phyloP scores from a whole-genome alignment of 1,140 invertebrate genomes.

The Achatina immaculata region DNA sequence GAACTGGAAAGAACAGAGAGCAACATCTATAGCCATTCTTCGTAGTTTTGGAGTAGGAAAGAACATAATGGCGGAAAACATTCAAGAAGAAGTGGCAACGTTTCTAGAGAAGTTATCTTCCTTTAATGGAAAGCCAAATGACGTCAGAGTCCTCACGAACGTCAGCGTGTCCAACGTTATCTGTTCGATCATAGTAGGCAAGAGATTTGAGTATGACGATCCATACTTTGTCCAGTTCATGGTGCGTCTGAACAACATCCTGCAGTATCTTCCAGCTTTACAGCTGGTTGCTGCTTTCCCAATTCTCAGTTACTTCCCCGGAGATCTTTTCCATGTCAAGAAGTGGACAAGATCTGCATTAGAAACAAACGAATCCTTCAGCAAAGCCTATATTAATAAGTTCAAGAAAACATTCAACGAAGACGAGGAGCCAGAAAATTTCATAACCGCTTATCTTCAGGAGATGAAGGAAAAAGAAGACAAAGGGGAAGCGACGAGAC shows the following conservation, averaged over 20 bases:
- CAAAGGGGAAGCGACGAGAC: background rate
- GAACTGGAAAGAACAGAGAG: constrained; percentile 86
- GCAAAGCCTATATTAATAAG: background rate
- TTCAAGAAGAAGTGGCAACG: constrained; percentile 66
- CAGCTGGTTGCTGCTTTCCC: constrained; percentile 41
- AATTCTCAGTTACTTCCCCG: constrained; percentile 43
- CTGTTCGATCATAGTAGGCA: constrained; percentile 46
- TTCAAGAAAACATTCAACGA: constrained; percentile 17
- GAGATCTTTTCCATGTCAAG: constrained; percentile 42
- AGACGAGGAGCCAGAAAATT: constrained; percentile 36
- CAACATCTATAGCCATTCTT: constrained; percentile 80
- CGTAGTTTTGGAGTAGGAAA: constrained; percentile 84
- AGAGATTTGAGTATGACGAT: constrained; percentile 70
- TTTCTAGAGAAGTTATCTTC: constrained; percentile 26
- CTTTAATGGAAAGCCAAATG: constrained; percentile 30
- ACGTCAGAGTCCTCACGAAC: constrained; percentile 30
- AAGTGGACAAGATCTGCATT: constrained; percentile 33
- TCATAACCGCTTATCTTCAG: constrained; percentile 48
- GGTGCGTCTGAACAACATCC: constrained; percentile 30
- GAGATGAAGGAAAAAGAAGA: constrained; percentile 36
- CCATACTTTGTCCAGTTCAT: constrained; percentile 35
- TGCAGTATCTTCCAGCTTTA: background rate
- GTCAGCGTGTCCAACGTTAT: constrained; percentile 49
- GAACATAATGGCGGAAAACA: constrained; percentile 78
- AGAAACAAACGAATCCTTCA: constrained; percentile 19